A percentile compares a stretch with the other conserved stretches of the same genome.
phyloP scores from a whole-genome alignment of 1,140 invertebrate species.

The Drosophila ananassae region DNA sequence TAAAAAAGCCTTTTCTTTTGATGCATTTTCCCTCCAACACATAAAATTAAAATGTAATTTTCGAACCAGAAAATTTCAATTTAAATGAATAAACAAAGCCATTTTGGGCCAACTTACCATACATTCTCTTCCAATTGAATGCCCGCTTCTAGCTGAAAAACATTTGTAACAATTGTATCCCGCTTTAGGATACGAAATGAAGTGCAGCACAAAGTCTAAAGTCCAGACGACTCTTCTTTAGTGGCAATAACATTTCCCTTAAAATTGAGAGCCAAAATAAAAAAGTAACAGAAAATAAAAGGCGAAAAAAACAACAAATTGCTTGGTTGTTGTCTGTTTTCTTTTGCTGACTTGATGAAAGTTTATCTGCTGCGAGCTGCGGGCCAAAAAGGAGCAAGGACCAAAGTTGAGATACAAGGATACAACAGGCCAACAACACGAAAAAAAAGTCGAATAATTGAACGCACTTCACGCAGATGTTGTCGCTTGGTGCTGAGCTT shows the following conservation, averaged over 20 bases:
- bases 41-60: not conserved
- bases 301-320: slow-evolving; percentile 33
- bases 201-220: slow-evolving; percentile 33
- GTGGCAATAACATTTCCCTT: slow-evolving; percentile 64
- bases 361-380: slow-evolving; percentile 50
- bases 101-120: not conserved
- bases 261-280: slow-evolving; percentile 47
- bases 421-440: slow-evolving; percentile 10
- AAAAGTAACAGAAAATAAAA: slow-evolving; percentile 7
- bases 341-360: slow-evolving; percentile 67
- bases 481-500: slow-evolving; percentile 57
- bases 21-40: not conserved
- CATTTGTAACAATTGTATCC: slow-evolving; percentile 50
- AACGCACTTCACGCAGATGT: slow-evolving; percentile 78
- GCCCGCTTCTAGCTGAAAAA: slow-evolving; percentile 20
- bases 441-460: slow-evolving; percentile 64
- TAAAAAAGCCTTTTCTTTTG: not conserved
- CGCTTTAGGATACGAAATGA: slow-evolving; percentile 36
- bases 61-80: not conserved
- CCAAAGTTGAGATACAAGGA: slow-evolving; percentile 1
- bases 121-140: slow-evolving; percentile 19
- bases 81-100: not conserved
- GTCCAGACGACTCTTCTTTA: slow-evolving; percentile 35
- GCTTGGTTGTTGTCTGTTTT: slow-evolving; percentile 47
- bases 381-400: slow-evolving; percentile 11